A percentile compares a stretch with the other conserved stretches of the same genome.
phyloP scores from a whole-genome alignment of 2,888 invertebrate species.

The Drosophila nr. medialis region DNA sequence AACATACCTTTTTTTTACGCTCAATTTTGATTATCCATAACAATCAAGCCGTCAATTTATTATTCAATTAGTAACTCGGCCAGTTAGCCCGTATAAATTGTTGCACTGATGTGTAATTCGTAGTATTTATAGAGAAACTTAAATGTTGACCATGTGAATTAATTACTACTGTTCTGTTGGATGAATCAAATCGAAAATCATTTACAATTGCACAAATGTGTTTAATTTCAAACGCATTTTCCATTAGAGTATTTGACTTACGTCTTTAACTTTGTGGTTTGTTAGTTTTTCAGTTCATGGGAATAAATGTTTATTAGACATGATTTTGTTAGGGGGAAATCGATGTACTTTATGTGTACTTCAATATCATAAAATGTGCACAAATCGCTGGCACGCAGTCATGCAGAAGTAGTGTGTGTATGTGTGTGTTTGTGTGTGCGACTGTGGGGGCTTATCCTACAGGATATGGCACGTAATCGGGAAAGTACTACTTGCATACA shows the following conservation, averaged over 20 bases:
- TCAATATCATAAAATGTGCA: slow-evolving; percentile 14
- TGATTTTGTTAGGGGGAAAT: slow-evolving; percentile 3
- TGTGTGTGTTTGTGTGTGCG: background rate
- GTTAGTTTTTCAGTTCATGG: background rate
- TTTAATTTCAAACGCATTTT: background rate
- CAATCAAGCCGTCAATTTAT: background rate
- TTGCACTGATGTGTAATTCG: background rate
- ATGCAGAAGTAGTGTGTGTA: slow-evolving; percentile 33
- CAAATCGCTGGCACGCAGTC: slow-evolving; percentile 34
- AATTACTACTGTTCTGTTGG: background rate
- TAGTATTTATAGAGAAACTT: background rate
- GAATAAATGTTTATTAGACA: slow-evolving; percentile 1
- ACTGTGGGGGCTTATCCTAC: slow-evolving; percentile 16
- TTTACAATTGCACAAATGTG: background rate
- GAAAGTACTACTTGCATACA: slow-evolving; percentile 13
- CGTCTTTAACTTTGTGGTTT: background rate
- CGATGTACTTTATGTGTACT: background rate
- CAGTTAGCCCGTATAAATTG: background rate
- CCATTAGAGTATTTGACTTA: slow-evolving; percentile 9
- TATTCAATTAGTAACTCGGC: background rate
- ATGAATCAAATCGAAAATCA: background rate
- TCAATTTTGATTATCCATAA: background rate
- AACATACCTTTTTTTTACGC: background rate
- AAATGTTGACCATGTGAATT: background rate
- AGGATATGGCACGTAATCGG: slow-evolving; percentile 40